Conservation (phyloP, 1,140 invertebrate species). For the Drosophila guanche region DNA sequence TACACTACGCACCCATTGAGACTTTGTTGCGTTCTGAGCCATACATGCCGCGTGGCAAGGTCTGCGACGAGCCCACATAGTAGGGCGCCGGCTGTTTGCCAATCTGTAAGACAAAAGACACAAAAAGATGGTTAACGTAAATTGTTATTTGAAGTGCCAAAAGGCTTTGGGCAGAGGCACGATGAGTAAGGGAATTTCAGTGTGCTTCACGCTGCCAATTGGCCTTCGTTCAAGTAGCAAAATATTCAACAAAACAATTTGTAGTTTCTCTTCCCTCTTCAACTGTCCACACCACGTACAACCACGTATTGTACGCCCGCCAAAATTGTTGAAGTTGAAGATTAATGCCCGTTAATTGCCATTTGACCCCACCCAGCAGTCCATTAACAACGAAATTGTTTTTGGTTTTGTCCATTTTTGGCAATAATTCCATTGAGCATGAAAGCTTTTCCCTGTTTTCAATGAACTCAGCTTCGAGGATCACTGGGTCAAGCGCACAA, state of each 20-base stretch:
- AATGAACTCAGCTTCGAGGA: neutral
- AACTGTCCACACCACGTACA: slow-evolving; percentile 34
- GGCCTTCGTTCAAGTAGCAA: slow-evolving; percentile 52
- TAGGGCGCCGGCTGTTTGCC: slow-evolving; percentile 84
- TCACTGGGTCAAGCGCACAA: slow-evolving; percentile 6
- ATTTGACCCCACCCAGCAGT: slow-evolving; percentile 35
- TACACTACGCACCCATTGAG: slow-evolving; percentile 71
- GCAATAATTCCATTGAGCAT: neutral
- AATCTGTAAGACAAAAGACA: slow-evolving; percentile 74
- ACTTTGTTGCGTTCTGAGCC: slow-evolving; percentile 81
- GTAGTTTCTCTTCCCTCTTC: slow-evolving; percentile 44
- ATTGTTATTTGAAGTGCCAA: neutral
- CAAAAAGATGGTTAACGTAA: neutral
- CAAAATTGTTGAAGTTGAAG: slow-evolving; percentile 3
- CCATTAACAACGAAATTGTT: slow-evolving; percentile 1
- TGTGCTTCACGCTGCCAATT: slow-evolving; percentile 34
- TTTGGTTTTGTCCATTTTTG: too few species aligned
- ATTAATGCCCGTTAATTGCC: slow-evolving; percentile 44
- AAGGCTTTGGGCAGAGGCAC: neutral
- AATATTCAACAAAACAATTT: slow-evolving; percentile 28
- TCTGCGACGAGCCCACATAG: slow-evolving; percentile 85
- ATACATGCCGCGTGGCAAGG: slow-evolving; percentile 84
- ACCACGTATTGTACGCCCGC: neutral
- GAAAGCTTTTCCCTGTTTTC: slow-evolving; percentile 23
- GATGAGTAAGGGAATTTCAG: too few species aligned